phyloP scores from a whole-genome alignment of 2,797 vertebrate species.

The Distichodus sexfasciatus region DNA sequence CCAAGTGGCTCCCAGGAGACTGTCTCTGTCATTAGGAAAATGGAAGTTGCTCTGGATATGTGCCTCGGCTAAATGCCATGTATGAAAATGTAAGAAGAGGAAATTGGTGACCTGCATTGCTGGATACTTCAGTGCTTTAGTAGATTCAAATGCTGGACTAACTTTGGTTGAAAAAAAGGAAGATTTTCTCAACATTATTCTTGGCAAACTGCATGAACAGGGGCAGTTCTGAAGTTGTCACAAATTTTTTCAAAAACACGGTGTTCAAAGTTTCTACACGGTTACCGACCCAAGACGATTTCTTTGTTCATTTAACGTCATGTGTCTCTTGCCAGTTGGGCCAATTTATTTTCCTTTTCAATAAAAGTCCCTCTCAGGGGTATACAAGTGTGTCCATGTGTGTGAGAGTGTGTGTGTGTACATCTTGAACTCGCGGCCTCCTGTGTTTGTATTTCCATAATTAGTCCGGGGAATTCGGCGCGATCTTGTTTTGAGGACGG shows the following conservation, averaged over 20 bases:
- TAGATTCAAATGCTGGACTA: too few relatives aligned
- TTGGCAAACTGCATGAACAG: not conserved
- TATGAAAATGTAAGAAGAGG: too few relatives aligned
- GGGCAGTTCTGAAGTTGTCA: conserved; percentile 1
- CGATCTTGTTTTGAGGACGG: conserved; percentile 70
- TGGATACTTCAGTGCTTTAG: too few relatives aligned
- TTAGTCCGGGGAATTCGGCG: conserved; percentile 81
- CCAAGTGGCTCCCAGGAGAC: too few relatives aligned
- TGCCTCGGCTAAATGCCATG: too few relatives aligned
- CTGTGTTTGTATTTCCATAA: conserved; percentile 80
- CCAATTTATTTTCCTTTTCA: conserved; percentile 75
- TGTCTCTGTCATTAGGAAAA: too few relatives aligned
- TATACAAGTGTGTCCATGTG: not conserved
- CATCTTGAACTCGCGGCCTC: conserved; percentile 68
- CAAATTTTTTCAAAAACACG: conserved; percentile 10
- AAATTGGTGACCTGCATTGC: too few relatives aligned
- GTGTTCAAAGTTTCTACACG: conserved; percentile 32
- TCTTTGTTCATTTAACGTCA: conserved; percentile 59
- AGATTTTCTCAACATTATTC: too few relatives aligned
- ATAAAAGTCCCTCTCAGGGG: conserved; percentile 67
- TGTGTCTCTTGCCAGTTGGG: conserved; percentile 69
- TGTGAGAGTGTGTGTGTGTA: conserved; percentile 20
- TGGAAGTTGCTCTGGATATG: too few relatives aligned
- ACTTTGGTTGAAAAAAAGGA: too few relatives aligned
- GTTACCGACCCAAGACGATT: conserved; percentile 47